Conservation (phyloP, 2,797 vertebrate genomes). For the Eidolon dupreanum region DNA sequence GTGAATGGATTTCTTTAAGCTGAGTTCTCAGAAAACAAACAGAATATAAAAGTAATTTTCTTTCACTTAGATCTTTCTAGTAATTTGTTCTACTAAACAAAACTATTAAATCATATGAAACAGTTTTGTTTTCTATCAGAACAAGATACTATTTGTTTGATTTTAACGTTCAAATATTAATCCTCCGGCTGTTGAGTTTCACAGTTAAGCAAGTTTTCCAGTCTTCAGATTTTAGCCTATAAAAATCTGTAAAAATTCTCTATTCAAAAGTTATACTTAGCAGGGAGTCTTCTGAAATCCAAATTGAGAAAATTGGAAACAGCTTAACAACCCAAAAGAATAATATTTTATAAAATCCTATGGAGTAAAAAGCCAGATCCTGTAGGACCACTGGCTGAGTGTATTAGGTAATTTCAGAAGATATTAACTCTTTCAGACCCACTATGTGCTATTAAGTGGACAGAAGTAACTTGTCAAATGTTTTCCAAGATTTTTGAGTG, state of each 20-base stretch:
- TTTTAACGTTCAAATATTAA: neutral
- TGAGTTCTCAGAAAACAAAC: neutral
- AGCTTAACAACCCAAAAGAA: constrained; percentile 55
- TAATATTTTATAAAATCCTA: constrained; percentile 64
- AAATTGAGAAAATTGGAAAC: constrained; percentile 69
- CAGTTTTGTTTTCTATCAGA: constrained; percentile 29
- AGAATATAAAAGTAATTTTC: constrained; percentile 16
- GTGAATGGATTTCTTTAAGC: neutral
- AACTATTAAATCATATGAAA: neutral
- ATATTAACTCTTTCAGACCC: constrained; percentile 28
- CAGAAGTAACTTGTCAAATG: neutral
- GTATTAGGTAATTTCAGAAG: neutral
- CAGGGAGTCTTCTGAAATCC: constrained; percentile 59
- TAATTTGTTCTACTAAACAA: constrained; percentile 53
- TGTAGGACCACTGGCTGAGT: neutral
- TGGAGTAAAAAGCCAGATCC: neutral
- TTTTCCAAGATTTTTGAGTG: neutral
- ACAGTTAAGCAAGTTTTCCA: constrained; percentile 38
- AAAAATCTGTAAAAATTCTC: constrained; percentile 51
- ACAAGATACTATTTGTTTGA: constrained; percentile 32
- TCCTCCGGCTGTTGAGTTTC: constrained; percentile 1
- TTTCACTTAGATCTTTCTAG: constrained; percentile 25
- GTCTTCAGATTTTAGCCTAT: constrained; percentile 34
- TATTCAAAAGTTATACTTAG: constrained; percentile 59
- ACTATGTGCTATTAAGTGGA: neutral